Percentiles rank a stretch among this genome's conserved stretches.
These are phyloP conservation scores for Dicaeum eximium DNA, from an alignment of 2,113 vertebrate species.

Conservation along the genomic window DNA sequence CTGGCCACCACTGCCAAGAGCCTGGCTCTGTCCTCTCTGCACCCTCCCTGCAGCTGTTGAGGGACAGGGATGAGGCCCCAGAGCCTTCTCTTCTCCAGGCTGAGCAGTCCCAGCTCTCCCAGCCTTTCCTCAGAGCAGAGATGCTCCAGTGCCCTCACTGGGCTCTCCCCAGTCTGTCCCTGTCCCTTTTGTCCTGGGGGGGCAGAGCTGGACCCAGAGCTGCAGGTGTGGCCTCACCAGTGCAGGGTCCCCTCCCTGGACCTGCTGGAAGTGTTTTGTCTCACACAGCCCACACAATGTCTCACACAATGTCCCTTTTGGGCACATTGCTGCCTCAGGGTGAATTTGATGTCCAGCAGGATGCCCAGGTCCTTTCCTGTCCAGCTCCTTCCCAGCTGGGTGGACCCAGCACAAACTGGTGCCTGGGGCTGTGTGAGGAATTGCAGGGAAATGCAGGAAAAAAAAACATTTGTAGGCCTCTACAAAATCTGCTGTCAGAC, in stretches of 20 bases:
- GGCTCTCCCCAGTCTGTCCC: neutral
- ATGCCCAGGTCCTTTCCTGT: neutral
- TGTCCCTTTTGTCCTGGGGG: neutral
- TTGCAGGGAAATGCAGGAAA: neutral
- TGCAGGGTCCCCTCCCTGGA: neutral
- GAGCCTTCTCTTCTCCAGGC: neutral
- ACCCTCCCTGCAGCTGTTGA: neutral
- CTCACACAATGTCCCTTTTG: neutral
- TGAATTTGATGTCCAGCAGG: neutral
- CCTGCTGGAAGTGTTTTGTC: neutral
- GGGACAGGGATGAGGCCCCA: fast-evolving
- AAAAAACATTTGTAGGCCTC: neutral
- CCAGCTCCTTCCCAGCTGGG: neutral
- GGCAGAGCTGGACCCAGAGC: neutral
- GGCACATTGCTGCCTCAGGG: neutral
- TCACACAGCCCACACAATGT: neutral
- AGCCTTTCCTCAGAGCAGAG: neutral
- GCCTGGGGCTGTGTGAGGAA: neutral
- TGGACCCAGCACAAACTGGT: neutral
- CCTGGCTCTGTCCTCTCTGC: neutral
- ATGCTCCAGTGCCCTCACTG: neutral
- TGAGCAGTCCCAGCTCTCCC: neutral
- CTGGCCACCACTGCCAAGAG: neutral
- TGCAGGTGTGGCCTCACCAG: neutral
- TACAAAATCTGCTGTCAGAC: neutral